These are phyloP conservation scores for Danaus melanippus DNA, from an alignment of 1,140 invertebrate genomes.

Conservation along the genomic window DNA sequence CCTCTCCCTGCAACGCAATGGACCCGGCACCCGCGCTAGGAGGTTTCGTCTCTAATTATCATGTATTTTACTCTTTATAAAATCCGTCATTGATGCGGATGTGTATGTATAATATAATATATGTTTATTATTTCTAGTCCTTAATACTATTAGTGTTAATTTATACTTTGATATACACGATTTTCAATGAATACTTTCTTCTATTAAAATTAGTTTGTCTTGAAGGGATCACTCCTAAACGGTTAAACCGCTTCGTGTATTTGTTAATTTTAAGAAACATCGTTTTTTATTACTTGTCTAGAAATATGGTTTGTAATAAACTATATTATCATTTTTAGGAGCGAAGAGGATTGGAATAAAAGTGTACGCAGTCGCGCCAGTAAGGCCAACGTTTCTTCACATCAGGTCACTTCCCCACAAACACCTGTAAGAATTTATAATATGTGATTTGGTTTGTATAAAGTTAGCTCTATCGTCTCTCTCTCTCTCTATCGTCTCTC, in stretches of 20 bases:
- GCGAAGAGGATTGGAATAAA: slow-evolving; percentile 55
- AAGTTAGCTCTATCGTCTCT: neutral
- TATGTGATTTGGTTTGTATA: slow-evolving; percentile 7
- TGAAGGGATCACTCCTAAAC: neutral
- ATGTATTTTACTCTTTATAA: no score
- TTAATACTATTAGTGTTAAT: neutral
- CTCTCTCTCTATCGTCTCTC: neutral
- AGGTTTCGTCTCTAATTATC: no score
- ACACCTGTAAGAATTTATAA: slow-evolving; percentile 23
- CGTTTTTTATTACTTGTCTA: no score
- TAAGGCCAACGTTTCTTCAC: slow-evolving; percentile 18
- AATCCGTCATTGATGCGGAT: no score
- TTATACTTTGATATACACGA: neutral
- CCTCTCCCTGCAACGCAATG: no score
- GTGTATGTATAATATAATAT: no score
- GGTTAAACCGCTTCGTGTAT: no score
- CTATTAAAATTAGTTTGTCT: slow-evolving; percentile 1
- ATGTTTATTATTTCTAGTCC: neutral
- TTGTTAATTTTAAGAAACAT: no score
- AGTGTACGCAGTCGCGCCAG: slow-evolving; percentile 25
- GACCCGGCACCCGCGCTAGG: no score
- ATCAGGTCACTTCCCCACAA: slow-evolving; percentile 22
- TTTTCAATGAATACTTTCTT: neutral
- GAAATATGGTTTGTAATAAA: no score
- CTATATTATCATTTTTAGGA: slow-evolving; percentile 24